A percentile compares a stretch with the other conserved stretches of the same genome.
Conservation (phyloP, 2,113 vertebrate genomes). For the Triplophysa rosa region DNA sequence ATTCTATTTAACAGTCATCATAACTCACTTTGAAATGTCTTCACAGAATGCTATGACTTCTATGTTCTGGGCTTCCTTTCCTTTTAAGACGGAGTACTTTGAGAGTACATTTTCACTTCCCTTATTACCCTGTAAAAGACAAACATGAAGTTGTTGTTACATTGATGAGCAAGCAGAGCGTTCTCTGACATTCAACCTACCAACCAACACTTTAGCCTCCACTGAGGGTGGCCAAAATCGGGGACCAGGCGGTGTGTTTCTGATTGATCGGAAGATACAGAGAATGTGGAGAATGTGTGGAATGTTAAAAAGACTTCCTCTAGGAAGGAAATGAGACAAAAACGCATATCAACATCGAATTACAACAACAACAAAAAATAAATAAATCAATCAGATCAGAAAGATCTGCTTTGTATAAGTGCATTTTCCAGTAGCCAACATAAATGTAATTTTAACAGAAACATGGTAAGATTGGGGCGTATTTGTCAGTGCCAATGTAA, state of each 20-base stretch:
- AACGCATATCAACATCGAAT: neutral
- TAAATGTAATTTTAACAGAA: neutral
- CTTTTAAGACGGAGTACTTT: constrained; percentile 76
- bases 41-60: constrained; percentile 90
- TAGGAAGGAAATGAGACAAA: constrained; percentile 22
- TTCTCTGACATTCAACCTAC: neutral
- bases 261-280: neutral
- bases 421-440: neutral
- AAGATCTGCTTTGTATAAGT: neutral
- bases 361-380: neutral
- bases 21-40: constrained; percentile 83
- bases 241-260: neutral
- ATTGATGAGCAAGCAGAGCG: neutral
- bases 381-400: neutral
- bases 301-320: constrained; percentile 35
- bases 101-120: constrained; percentile 75
- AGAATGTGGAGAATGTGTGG: constrained; percentile 37
- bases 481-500: neutral
- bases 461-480: neutral
- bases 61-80: constrained; percentile 82
- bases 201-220: neutral
- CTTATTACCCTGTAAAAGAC: constrained; percentile 77
- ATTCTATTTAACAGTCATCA: neutral
- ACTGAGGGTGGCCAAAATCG: neutral
- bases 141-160: neutral